phyloP scores from a whole-genome alignment of 1,140 invertebrate genomes.

The Andrena cerasifolii region DNA sequence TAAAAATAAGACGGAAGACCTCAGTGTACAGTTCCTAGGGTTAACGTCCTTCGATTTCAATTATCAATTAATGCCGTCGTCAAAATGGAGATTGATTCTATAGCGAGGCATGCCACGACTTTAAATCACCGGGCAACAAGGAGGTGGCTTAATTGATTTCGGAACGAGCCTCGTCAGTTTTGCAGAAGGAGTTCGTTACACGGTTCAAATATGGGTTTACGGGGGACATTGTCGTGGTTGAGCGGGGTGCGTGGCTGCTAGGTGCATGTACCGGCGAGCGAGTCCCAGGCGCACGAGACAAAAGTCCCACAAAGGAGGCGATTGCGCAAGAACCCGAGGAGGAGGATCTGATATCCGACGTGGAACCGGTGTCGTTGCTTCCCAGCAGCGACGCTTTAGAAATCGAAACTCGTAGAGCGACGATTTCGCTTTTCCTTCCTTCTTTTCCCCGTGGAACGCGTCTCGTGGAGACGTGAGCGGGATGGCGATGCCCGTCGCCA shows the following conservation, averaged over 20 bases:
- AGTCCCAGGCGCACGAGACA: background rate
- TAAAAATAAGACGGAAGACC: too few relatives aligned
- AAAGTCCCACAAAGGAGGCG: constrained; percentile 22
- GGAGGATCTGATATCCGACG: background rate
- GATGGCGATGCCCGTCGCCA: background rate
- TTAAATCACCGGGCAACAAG: background rate
- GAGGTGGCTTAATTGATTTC: background rate
- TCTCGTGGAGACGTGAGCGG: constrained; percentile 11
- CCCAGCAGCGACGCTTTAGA: constrained; percentile 2
- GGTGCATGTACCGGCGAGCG: background rate
- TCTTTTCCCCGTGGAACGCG: too few relatives aligned
- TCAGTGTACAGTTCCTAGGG: too few relatives aligned
- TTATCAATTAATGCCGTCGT: too few relatives aligned
- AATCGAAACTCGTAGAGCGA: constrained; percentile 20
- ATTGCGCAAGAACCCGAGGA: constrained; percentile 37
- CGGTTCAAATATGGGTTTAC: constrained; percentile 5
- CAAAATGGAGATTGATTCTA: background rate
- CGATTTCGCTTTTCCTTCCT: background rate
- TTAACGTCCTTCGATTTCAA: too few relatives aligned
- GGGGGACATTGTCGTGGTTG: background rate
- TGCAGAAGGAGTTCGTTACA: background rate
- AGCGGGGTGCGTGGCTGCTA: background rate
- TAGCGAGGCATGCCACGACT: background rate
- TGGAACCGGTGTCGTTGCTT: constrained; percentile 17
- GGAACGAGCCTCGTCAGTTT: background rate